Evolutionary conservation across 2,797 vertebrate genomes (phyloP).

Genomic region (Cirrhinus mrigala): DNA sequence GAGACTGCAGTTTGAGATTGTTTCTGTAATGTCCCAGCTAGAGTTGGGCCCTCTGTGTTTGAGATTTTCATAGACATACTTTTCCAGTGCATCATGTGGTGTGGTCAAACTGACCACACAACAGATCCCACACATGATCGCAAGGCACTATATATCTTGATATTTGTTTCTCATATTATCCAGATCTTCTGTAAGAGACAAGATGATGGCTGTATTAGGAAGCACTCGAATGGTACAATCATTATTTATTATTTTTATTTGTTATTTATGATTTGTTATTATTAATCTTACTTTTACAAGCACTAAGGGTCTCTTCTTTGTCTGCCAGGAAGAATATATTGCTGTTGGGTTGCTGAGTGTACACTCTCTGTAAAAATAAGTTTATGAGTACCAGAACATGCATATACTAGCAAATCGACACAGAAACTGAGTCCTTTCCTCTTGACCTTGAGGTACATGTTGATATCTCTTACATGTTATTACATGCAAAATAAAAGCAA

Average conservation of each 20-base stretch:
- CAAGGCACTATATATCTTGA: conserved; percentile 81
- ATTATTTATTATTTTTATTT: background rate
- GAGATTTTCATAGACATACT: conserved; percentile 72
- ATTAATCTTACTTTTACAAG: conserved; percentile 86
- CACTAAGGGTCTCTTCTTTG: conserved; percentile 81
- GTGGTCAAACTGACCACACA: conserved; percentile 79
- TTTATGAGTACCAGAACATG: background rate
- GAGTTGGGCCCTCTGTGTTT: conserved; percentile 84
- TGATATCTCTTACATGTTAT: background rate
- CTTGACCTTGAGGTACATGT: background rate
- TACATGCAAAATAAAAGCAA: background rate
- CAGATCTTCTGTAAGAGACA: conserved; percentile 79
- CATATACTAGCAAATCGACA: background rate
- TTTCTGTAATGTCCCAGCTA: conserved; percentile 74
- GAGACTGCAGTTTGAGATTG: conserved; percentile 71
- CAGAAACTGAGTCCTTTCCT: background rate
- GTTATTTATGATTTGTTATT: background rate
- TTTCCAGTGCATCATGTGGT: conserved; percentile 56
- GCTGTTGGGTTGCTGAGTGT: conserved; percentile 92
- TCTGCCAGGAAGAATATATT: conserved; percentile 93
- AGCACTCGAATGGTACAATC: too few species aligned
- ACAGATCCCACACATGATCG: conserved; percentile 92
- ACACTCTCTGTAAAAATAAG: conserved; percentile 87
- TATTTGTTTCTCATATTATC: conserved; percentile 87
- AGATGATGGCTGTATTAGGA: background rate